These are phyloP conservation scores for Drymodes brunneopygia DNA, from an alignment of 2,113 vertebrate genomes.

Conservation along the genomic window DNA sequence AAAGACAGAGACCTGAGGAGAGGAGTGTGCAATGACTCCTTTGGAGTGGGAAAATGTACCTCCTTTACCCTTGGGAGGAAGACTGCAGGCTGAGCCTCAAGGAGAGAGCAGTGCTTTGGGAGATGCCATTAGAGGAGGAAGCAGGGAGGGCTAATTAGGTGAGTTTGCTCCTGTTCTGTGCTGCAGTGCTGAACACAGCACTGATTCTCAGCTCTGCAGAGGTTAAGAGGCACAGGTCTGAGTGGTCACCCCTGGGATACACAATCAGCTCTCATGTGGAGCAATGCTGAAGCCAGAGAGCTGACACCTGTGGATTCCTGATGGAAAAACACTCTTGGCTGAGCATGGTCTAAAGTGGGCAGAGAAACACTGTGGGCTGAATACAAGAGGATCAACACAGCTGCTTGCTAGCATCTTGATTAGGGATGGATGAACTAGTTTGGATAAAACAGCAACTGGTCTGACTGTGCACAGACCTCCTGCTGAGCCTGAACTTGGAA, in stretches of 20 bases:
- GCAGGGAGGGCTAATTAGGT: background rate
- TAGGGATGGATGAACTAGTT: conserved; percentile 10
- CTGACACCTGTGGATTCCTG: background rate
- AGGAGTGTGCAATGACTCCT: background rate
- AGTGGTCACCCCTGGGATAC: background rate
- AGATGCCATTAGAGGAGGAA: background rate
- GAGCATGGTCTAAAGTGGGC: conserved; percentile 14
- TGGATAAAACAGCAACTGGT: conserved; percentile 47
- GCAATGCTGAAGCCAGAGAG: background rate
- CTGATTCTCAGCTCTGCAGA: background rate
- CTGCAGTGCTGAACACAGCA: background rate
- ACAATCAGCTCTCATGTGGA: background rate
- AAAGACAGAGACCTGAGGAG: background rate
- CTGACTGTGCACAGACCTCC: background rate
- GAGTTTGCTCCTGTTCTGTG: background rate
- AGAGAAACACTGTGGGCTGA: background rate
- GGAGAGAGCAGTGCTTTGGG: background rate
- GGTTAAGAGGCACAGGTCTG: background rate
- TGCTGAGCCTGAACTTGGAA: conserved; percentile 43
- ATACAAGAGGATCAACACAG: conserved; percentile 33
- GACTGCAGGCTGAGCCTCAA: background rate
- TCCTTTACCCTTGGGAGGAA: background rate
- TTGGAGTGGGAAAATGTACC: background rate
- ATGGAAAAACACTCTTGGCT: conserved; percentile 26
- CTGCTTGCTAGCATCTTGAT: conserved; percentile 36